Percentiles rank a stretch among this genome's conserved stretches.
Evolutionary conservation across 2,888 invertebrate species (phyloP).

Genomic region (Synergus japonicus): DNA sequence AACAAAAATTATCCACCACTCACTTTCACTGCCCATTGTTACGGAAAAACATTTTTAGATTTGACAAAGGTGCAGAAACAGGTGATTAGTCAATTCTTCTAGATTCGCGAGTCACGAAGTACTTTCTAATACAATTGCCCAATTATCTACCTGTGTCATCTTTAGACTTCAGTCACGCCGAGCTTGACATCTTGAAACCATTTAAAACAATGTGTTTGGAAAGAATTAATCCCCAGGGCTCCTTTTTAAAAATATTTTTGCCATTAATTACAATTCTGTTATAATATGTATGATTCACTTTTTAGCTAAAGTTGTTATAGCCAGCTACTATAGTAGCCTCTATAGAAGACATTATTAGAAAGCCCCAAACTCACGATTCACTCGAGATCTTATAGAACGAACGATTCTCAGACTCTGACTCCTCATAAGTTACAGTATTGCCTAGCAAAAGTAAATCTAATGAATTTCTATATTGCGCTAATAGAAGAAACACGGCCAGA

Average conservation of each 20-base stretch:
- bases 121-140: conserved; percentile 39
- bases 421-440: conserved; percentile 39
- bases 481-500: conserved; percentile 39
- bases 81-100: conserved; percentile 41
- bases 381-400: conserved; percentile 33
- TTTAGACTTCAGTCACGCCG: not conserved
- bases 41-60: conserved; percentile 9
- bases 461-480: conserved; percentile 32
- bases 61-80: conserved; percentile 38
- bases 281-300: too few species aligned
- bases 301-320: too few species aligned
- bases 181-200: conserved; percentile 23
- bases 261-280: not conserved
- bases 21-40: conserved; percentile 3
- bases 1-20: not conserved
- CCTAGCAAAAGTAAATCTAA: conserved; percentile 31
- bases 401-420: conserved; percentile 2
- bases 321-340: too few species aligned
- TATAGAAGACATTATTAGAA: too few species aligned
- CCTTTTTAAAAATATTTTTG: not conserved
- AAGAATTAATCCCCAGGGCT: not conserved
- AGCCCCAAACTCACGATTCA: conserved; percentile 37
- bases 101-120: conserved; percentile 36
- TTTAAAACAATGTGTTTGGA: not conserved
- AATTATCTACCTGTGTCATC: conserved; percentile 41